phyloP scores from a whole-genome alignment of 2,797 vertebrate species.

The Dermochelys coriacea region DNA sequence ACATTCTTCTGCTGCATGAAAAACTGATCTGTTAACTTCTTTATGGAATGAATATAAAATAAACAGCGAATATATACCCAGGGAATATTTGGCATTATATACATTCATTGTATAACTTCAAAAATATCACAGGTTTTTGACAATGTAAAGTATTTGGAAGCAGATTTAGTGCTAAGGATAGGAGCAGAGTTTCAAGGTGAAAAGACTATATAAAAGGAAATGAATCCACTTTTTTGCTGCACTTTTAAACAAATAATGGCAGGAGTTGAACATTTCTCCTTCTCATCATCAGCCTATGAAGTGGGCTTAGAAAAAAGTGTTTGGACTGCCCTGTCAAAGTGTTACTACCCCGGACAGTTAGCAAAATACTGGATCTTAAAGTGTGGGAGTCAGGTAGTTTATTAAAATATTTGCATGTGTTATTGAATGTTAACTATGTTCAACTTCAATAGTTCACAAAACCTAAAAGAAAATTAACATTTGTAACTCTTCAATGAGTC shows the following conservation, averaged over 20 bases:
- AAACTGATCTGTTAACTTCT: conserved; percentile 43
- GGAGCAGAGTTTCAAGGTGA: conserved; percentile 58
- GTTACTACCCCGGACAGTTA: conserved; percentile 38
- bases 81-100: neutral
- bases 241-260: conserved; percentile 40
- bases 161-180: conserved; percentile 21
- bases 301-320: conserved; percentile 53
- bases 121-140: conserved; percentile 21
- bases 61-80: conserved; percentile 45
- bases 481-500: neutral
- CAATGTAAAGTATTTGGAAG: conserved; percentile 41
- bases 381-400: conserved; percentile 14
- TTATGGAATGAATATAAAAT: conserved; percentile 52
- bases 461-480: conserved; percentile 47
- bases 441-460: conserved; percentile 31
- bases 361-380: conserved; percentile 45
- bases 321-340: conserved; percentile 28
- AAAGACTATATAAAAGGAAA: conserved; percentile 29
- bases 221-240: neutral
- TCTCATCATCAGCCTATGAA: conserved; percentile 39
- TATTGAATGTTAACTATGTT: conserved; percentile 8
- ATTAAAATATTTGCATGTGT: conserved; percentile 39
- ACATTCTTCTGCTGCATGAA: conserved; percentile 11
- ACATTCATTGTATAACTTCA: conserved; percentile 58
- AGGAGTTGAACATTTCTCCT: conserved; percentile 21